Evolutionary conservation across 2,888 invertebrate genomes (phyloP).

Genomic region (Heliconius aoede): DNA sequence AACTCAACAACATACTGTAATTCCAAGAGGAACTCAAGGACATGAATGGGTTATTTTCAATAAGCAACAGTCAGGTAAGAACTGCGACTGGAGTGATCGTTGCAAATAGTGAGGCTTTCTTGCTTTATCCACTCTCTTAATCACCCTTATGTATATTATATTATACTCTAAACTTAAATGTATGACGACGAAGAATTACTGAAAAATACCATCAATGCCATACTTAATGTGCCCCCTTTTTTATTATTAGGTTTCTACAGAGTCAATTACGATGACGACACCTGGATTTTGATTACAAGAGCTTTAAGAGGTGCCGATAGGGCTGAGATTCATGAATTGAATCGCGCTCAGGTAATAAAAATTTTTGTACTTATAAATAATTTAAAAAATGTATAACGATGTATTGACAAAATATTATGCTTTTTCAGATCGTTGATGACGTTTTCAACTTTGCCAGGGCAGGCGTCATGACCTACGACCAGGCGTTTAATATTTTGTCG

Average conservation of each 20-base stretch:
- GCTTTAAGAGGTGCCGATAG: constrained; percentile 72
- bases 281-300: constrained; percentile 83
- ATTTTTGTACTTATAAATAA: not conserved
- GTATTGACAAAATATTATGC: not conserved
- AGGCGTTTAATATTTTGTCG: constrained; percentile 83
- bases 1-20: constrained; percentile 51
- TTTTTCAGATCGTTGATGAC: constrained; percentile 85
- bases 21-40: constrained; percentile 62
- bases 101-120: too few relatives aligned
- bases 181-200: too few relatives aligned
- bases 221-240: not conserved
- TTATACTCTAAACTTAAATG: too few relatives aligned
- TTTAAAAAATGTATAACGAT: not conserved
- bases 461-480: constrained; percentile 74
- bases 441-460: constrained; percentile 84
- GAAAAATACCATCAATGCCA: too few relatives aligned
- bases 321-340: constrained; percentile 82
- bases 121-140: too few relatives aligned
- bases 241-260: constrained; percentile 83
- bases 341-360: constrained; percentile 85
- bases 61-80: constrained; percentile 82
- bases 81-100: not conserved
- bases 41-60: constrained; percentile 86
- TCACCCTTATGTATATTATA: too few relatives aligned
- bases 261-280: constrained; percentile 83